phyloP scores from a whole-genome alignment of 2,113 vertebrate species.

The Nyctereutes procyonoides region DNA sequence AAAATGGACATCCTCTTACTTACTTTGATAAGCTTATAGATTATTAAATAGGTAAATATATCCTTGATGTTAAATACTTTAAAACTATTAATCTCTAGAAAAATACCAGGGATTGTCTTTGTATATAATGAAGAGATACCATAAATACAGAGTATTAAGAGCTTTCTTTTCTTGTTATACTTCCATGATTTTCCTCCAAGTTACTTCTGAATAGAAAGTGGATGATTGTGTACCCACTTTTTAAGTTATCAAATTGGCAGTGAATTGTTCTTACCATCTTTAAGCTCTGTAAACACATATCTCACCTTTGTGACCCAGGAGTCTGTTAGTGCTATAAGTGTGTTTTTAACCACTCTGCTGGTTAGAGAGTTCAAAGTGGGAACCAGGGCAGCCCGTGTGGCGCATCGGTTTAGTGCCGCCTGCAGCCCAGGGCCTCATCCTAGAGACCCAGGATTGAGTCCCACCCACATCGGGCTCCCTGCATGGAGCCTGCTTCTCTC shows the following conservation, averaged over 20 bases:
- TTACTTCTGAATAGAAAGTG: constrained; percentile 28
- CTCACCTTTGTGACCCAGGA: constrained; percentile 11
- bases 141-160: background rate
- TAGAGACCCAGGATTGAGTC: too few relatives aligned
- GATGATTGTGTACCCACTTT: background rate
- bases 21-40: background rate
- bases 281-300: background rate
- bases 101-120: background rate
- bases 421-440: too few relatives aligned
- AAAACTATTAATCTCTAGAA: constrained; percentile 8
- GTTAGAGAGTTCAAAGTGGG: background rate
- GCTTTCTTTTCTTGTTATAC: background rate
- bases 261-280: background rate
- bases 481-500: too few relatives aligned
- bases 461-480: too few relatives aligned
- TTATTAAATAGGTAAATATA: background rate
- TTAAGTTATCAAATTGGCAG: background rate
- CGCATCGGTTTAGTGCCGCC: too few relatives aligned
- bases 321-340: background rate
- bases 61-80: background rate
- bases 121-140: background rate
- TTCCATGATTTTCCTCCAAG: background rate
- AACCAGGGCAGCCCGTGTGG: background rate
- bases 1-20: background rate
- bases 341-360: background rate